Evolutionary conservation across 2,888 invertebrate species (phyloP), one percentile per base, ranked within the genome.

Genomic region (Marasmarcha lunaedactyla): DNA sequence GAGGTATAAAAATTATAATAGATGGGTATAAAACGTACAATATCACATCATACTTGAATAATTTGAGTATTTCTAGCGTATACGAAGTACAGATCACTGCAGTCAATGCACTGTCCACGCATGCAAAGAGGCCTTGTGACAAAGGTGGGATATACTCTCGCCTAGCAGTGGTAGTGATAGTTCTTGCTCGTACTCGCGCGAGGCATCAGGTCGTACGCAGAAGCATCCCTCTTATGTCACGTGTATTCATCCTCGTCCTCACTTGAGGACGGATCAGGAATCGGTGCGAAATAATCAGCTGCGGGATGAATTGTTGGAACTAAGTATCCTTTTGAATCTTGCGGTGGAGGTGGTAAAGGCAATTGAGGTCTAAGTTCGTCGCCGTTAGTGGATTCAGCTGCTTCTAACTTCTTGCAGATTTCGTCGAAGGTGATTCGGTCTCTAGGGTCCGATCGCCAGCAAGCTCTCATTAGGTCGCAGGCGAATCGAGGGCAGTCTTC

Each of bases 401-500:
- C 84, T 43, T 88, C 87, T 41, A 91, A 67, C 52, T 87, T 88
- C 25, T 86, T 85, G 62, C 88, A 86, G 49, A 93, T 90, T 47
- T 90, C 89, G 14, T 87, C 71, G 59, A 95, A 94, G 12, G 85
- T 87, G 35, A 90, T 86, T 38, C 95, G 84, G 50, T 94, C 91
- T 39, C 88, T 86, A 0, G 94, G 91, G 52, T 94, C 93, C 0
- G 89, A 87, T 56, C 90, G 88, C 93, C 93, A 94, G 53, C 93
- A 93, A 10, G 88, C 87, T 6, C 86, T 86, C 93, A 94, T 93
- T 46, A 93, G 68, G 43, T 90, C 89, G 51, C 89, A 88, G 4
- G 93, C 87, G 39, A 89, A 83, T 0, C 87, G 71, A 0, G 93
- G 92, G 55, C 91, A 92, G 52, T 90, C 90, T 45, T 91, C 90